These are phyloP conservation scores for Chaetops frenatus DNA, from an alignment of 2,113 vertebrate genomes.

Conservation along the genomic window DNA sequence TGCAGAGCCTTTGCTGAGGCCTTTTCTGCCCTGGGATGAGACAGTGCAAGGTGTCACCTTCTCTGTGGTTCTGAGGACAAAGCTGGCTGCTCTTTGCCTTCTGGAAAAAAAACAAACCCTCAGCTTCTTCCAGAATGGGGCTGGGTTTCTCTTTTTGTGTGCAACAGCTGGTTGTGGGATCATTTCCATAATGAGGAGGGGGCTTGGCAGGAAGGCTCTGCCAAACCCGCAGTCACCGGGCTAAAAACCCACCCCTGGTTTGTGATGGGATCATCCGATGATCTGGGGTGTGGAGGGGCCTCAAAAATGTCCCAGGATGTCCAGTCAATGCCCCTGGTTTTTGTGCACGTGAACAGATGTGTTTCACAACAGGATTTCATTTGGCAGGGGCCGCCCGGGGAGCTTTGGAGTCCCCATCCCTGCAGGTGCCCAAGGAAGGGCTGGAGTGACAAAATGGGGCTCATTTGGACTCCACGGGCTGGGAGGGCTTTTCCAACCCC, in stretches of 20 bases:
- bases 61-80: neutral
- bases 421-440: neutral
- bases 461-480: rapidly evolving
- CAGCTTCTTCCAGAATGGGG: neutral
- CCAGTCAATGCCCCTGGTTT: neutral
- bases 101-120: neutral
- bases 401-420: neutral
- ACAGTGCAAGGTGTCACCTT: neutral
- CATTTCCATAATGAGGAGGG: neutral
- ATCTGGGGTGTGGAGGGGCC: neutral
- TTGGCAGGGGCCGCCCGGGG: neutral
- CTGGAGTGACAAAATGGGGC: neutral
- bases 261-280: neutral
- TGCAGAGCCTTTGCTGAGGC: neutral
- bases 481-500: neutral
- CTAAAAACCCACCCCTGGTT: neutral
- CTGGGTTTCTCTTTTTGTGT: neutral
- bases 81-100: neutral
- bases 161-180: neutral
- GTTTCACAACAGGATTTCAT: neutral
- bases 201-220: neutral
- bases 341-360: neutral
- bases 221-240: neutral
- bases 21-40: neutral
- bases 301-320: neutral